Conservation (phyloP, 2,888 invertebrate genomes). For the Tipula vernalis region DNA sequence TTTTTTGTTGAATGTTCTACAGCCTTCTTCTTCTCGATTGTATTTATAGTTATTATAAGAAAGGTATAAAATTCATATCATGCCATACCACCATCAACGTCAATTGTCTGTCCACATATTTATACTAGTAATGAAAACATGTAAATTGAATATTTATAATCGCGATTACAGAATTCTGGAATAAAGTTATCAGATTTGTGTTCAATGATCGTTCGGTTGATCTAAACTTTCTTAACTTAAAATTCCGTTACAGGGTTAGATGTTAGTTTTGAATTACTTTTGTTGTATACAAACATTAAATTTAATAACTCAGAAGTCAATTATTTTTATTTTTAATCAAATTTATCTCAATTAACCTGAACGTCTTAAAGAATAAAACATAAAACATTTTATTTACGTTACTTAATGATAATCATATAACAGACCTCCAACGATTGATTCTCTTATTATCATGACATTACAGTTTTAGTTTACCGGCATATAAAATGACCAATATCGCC, state of each 20-base stretch:
- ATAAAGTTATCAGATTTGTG: background rate
- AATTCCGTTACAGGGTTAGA: background rate
- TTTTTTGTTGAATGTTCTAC: background rate
- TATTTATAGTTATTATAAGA: background rate
- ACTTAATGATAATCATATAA: background rate
- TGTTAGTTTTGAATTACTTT: background rate
- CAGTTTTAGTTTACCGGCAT: background rate
- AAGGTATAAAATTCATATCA: background rate
- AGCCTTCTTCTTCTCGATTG: background rate
- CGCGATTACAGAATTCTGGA: background rate
- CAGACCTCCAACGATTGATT: conserved; percentile 4
- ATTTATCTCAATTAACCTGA: conserved; percentile 5
- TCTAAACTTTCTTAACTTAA: background rate
- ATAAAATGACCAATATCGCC: background rate
- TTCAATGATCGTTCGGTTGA: background rate
- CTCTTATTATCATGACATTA: background rate
- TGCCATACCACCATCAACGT: background rate
- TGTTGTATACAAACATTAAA: background rate
- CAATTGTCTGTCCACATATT: background rate
- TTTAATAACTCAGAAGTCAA: background rate
- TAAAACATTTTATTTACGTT: background rate
- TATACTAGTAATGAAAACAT: background rate
- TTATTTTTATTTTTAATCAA: background rate
- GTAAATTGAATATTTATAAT: background rate
- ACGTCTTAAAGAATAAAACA: background rate